phyloP scores from a whole-genome alignment of 2,888 invertebrate species.

The Xanthia togata region DNA sequence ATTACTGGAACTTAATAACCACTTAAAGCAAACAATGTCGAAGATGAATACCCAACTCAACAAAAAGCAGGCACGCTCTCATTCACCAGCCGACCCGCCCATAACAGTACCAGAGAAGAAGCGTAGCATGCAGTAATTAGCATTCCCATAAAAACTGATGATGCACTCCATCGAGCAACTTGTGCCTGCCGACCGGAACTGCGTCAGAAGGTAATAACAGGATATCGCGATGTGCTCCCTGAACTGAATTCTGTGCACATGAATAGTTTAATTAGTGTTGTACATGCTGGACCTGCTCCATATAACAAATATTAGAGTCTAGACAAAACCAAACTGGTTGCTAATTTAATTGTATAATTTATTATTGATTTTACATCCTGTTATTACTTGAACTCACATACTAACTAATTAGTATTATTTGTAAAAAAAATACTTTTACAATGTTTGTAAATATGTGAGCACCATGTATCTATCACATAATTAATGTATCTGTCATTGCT shows the following conservation, averaged over 20 bases:
- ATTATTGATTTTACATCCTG: too few relatives aligned
- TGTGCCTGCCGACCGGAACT: constrained; percentile 65
- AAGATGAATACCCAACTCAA: constrained; percentile 36
- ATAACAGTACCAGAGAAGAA: constrained; percentile 71
- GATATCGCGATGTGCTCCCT: constrained; percentile 40
- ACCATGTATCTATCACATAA: too few relatives aligned
- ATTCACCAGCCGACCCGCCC: constrained; percentile 76
- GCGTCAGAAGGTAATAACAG: constrained; percentile 56
- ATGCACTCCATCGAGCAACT: constrained; percentile 77
- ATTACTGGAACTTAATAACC: background rate
- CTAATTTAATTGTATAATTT: too few relatives aligned
- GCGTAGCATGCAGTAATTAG: constrained; percentile 76
- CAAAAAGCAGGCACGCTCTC: constrained; percentile 73
- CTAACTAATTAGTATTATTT: too few relatives aligned
- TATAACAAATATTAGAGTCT: too few relatives aligned
- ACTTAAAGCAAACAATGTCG: constrained; percentile 25
- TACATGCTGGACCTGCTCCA: too few relatives aligned
- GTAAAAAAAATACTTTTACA: too few relatives aligned
- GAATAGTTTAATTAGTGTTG: constrained; percentile 27
- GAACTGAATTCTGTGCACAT: constrained; percentile 27
- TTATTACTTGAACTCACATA: too few relatives aligned
- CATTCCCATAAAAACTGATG: constrained; percentile 71
- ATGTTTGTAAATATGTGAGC: too few relatives aligned
- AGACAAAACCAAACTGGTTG: too few relatives aligned
- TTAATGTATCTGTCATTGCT: too few relatives aligned